Evolutionary conservation across 2,797 vertebrate species (phyloP).

Genomic region (Pogoniulus pusillus): DNA sequence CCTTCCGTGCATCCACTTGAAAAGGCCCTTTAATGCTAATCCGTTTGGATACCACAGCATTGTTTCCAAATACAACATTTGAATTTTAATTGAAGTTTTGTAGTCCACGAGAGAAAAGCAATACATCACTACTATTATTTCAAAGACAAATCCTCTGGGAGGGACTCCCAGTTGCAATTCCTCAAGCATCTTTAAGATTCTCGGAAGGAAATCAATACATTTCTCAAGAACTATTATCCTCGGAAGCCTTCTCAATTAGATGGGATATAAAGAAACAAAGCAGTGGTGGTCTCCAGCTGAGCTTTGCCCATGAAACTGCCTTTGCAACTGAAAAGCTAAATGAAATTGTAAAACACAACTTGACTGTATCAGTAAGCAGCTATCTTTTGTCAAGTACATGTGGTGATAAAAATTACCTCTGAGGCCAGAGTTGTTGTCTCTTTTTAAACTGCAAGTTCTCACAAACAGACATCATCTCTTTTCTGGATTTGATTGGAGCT

Average conservation of each 20-base stretch:
- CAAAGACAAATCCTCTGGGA: background rate
- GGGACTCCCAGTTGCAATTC: background rate
- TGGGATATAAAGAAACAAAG: slow-evolving; percentile 8
- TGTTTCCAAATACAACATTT: slow-evolving; percentile 6
- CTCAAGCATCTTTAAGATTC: slow-evolving; percentile 14
- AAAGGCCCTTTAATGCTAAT: slow-evolving; percentile 9
- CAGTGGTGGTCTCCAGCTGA: background rate
- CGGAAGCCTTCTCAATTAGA: slow-evolving; percentile 20
- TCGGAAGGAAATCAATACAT: slow-evolving; percentile 25
- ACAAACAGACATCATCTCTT: background rate
- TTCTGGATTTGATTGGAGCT: background rate
- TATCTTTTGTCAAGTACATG: background rate
- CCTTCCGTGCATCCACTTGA: background rate
- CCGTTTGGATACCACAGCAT: background rate
- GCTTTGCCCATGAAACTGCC: background rate
- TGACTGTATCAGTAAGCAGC: background rate
- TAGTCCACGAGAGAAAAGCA: background rate
- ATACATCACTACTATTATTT: background rate
- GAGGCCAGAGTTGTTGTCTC: background rate
- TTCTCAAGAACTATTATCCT: background rate
- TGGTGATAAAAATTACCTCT: background rate
- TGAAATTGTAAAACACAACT: background rate
- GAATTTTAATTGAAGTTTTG: slow-evolving; percentile 39
- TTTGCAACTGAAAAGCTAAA: slow-evolving; percentile 23
- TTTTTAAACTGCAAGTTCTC: background rate